Base-by-base conservation (phyloP, 2,888 invertebrate species). In the Sturmia bella region DNA sequence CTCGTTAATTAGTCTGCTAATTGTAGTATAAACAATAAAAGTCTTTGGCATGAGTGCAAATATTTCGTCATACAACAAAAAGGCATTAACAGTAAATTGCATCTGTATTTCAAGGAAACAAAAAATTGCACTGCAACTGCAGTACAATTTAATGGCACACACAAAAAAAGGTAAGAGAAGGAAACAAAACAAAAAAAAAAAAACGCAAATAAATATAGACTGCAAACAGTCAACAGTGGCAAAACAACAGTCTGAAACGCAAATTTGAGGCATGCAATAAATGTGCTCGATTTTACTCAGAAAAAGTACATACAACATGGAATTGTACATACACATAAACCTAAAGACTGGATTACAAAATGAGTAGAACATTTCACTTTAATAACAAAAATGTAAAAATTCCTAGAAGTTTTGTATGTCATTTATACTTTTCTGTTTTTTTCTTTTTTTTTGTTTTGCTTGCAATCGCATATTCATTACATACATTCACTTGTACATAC, bases 371-470 rank as follows among this genome's bases (percentile, higher is more conserved):
- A 77, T 81, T 81, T 77, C n/a, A 73, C 3, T 78, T 78, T 45
- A 70, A 78, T 39, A 78, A 73, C 24, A 54, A 52, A 72, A 54
- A 59, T 43, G 15, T 50, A 73, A 59, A 68, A 79, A 79, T 79
- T 84, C 78, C 68, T 27, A 45, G 83, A 84, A 84, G 76, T 79
- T 79, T 84, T 81, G 63, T 81, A 43, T 84, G 81, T 79, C 81
- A 79, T 84, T 79, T 73, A 63, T 7, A 43, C 7, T 39, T 2
- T 52, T 37, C 21, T 39, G 13, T 56, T 45, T 39, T 43, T 3
- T 32, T 32, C 45, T 17, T 56, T 45, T 39, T 43, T 3, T 32
- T 32, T 32, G 6, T 32, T 3, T 32, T n/a, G n/a, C n/a, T 37
- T 37, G 39, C 15, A 57, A n/a, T 15, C 56, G 32, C 52, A 43